Percentiles rank a stretch among this genome's conserved stretches.
These are phyloP conservation scores for Gryllus bimaculatus DNA, from an alignment of 1,140 invertebrate species.

Conservation along the genomic window DNA sequence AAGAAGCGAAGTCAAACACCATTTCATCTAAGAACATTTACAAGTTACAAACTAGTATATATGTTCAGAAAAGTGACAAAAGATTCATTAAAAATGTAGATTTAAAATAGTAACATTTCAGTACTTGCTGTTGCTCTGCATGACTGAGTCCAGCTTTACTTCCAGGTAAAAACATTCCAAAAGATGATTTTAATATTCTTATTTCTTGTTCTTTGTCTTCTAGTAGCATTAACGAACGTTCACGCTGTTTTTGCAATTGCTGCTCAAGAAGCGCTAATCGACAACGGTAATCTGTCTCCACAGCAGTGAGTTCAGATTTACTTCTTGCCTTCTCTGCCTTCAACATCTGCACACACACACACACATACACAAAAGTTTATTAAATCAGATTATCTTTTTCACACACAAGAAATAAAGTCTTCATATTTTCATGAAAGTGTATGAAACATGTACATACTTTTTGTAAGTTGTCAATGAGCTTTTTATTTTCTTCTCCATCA, in stretches of 20 bases:
- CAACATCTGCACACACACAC: conserved; percentile 28
- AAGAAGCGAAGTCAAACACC: no score
- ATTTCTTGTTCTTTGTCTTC: conserved; percentile 76
- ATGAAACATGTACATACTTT: not conserved
- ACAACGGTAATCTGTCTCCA: conserved; percentile 46
- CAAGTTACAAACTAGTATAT: no score
- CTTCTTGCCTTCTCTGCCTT: conserved; percentile 49
- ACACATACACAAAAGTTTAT: not conserved
- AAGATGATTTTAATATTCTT: conserved; percentile 48
- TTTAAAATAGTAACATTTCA: no score
- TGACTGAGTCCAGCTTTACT: not conserved
- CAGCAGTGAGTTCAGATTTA: conserved; percentile 43
- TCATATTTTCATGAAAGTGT: no score
- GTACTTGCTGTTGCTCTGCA: no score
- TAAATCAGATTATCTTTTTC: no score
- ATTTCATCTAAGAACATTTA: no score
- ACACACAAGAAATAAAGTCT: no score
- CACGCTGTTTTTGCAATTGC: conserved; percentile 66
- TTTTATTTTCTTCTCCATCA: conserved; percentile 43
- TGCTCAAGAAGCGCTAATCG: conserved; percentile 55
- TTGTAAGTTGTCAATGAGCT: conserved; percentile 37
- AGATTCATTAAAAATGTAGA: no score
- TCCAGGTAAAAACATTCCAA: conserved; percentile 40
- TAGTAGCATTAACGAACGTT: conserved; percentile 61
- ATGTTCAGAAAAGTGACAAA: no score